phyloP scores from a whole-genome alignment of 2,797 vertebrate genomes.

The Myripristis jacobus region DNA sequence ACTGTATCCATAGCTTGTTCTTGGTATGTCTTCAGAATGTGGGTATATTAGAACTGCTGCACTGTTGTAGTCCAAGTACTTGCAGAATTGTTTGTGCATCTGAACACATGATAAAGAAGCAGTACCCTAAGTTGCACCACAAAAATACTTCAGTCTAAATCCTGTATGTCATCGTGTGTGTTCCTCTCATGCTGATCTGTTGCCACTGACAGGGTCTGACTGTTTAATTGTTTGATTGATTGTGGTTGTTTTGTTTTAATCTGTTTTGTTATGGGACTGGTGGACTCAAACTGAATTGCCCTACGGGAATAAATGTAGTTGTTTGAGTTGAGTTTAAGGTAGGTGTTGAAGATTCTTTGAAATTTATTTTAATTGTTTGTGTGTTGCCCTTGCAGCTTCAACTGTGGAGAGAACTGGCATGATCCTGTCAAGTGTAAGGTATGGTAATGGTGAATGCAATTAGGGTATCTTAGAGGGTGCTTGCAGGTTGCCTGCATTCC shows the following conservation, averaged over 20 bases:
- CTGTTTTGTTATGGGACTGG: too few relatives aligned
- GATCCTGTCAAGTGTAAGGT: conserved; percentile 99
- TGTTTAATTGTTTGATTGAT: too few relatives aligned
- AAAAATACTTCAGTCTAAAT: background rate
- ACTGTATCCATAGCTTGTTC: background rate
- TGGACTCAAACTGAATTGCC: too few relatives aligned
- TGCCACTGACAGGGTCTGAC: too few relatives aligned
- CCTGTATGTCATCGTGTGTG: too few relatives aligned
- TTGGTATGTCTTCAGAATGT: conserved; percentile 1
- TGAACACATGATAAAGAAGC: too few relatives aligned
- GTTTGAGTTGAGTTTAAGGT: background rate
- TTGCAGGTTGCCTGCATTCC: background rate
- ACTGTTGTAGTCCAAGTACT: background rate
- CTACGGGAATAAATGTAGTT: too few relatives aligned
- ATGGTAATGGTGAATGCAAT: conserved; percentile 30
- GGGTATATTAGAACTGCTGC: background rate
- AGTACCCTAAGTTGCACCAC: background rate
- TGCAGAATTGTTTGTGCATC: too few relatives aligned
- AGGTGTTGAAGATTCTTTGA: background rate
- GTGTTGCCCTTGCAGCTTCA: conserved; percentile 88
- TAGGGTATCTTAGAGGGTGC: background rate
- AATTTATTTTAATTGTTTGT: conserved; percentile 40
- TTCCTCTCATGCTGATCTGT: too few relatives aligned
- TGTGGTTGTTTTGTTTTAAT: too few relatives aligned
- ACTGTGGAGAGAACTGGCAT: conserved; percentile 99